Evolutionary conservation across 2,888 invertebrate species (phyloP).

Genomic region (Aspidapion aeneum): DNA sequence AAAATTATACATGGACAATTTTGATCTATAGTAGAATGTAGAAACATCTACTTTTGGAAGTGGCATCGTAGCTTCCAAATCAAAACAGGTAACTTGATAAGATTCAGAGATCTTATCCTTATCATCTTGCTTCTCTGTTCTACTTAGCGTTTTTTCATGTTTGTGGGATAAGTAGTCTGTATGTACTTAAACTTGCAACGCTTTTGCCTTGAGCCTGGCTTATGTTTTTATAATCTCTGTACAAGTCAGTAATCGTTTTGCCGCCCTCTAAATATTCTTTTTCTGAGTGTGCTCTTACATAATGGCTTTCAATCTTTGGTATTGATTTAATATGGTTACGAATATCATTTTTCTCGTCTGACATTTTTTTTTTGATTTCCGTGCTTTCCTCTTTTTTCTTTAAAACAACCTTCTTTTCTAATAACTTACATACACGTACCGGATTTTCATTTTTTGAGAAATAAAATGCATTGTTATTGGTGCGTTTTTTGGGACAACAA

Average conservation of each 20-base stretch:
- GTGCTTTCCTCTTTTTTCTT: too few species aligned
- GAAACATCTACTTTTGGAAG: slow-evolving; percentile 29
- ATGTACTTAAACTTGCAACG: slow-evolving; percentile 8
- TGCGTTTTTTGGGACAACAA: too few species aligned
- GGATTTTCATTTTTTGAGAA: too few species aligned
- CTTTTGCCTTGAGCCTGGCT: slow-evolving; percentile 1
- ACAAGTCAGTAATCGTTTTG: slow-evolving; percentile 16
- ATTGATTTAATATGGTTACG: slow-evolving; percentile 16
- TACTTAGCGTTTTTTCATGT: slow-evolving; percentile 14
- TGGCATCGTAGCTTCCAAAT: slow-evolving; percentile 31
- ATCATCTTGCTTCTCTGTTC: slow-evolving; percentile 12
- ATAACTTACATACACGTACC: too few species aligned
- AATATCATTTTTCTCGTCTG: slow-evolving; percentile 15
- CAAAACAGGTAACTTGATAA: slow-evolving; percentile 22
- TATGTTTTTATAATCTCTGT: slow-evolving; percentile 15
- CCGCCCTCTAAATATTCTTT: slow-evolving; percentile 19
- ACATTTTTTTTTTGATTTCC: too few species aligned
- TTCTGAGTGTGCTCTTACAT: slow-evolving; percentile 16
- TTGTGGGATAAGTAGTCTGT: slow-evolving; percentile 12
- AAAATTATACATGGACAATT: slow-evolving; percentile 18
- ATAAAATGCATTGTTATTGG: too few species aligned
- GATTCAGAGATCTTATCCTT: slow-evolving; percentile 5
- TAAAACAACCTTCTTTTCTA: too few species aligned
- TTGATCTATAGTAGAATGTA: slow-evolving; percentile 21
- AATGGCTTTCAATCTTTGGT: slow-evolving; percentile 21